phyloP scores from a whole-genome alignment of 1,140 invertebrate species.

The Orius laevigatus region DNA sequence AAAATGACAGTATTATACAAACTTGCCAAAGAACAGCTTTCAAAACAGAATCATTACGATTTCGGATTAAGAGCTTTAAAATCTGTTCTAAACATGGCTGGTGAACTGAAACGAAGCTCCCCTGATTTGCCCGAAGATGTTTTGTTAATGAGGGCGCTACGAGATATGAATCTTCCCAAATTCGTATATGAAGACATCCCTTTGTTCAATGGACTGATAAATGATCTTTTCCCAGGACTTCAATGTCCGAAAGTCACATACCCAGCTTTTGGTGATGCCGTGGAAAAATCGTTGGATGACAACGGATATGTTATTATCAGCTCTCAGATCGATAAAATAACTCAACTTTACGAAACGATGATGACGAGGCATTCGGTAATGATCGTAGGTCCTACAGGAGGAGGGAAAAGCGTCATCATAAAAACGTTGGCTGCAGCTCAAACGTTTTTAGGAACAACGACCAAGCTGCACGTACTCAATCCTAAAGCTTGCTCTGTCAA shows the following conservation, averaged over 20 bases:
- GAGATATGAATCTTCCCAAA: conserved; percentile 85
- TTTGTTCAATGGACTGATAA: conserved; percentile 70
- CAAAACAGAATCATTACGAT: conserved; percentile 85
- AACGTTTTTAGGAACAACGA: conserved; percentile 50
- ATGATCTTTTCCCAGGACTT: conserved; percentile 74
- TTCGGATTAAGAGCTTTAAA: conserved; percentile 81
- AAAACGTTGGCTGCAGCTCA: conserved; percentile 61
- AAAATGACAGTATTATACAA: conserved; percentile 85
- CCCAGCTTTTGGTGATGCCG: conserved; percentile 65
- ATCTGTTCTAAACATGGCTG: conserved; percentile 76
- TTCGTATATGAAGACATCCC: conserved; percentile 82
- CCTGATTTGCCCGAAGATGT: conserved; percentile 63
- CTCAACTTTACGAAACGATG: conserved; percentile 86
- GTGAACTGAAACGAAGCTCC: conserved; percentile 60
- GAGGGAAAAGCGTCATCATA: conserved; percentile 76
- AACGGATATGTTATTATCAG: conserved; percentile 52
- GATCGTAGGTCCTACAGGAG: conserved; percentile 79
- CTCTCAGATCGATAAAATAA: conserved; percentile 62
- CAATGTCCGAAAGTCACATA: conserved; percentile 71
- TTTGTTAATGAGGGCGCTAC: conserved; percentile 70
- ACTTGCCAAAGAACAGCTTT: conserved; percentile 67
- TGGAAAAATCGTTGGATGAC: conserved; percentile 44
- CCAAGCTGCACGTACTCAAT: conserved; percentile 63
- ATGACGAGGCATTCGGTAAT: conserved; percentile 82
- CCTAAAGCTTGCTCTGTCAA: conserved; percentile 76